Base-by-base conservation (phyloP, 2,797 vertebrate species). In the Gila robusta region DNA sequence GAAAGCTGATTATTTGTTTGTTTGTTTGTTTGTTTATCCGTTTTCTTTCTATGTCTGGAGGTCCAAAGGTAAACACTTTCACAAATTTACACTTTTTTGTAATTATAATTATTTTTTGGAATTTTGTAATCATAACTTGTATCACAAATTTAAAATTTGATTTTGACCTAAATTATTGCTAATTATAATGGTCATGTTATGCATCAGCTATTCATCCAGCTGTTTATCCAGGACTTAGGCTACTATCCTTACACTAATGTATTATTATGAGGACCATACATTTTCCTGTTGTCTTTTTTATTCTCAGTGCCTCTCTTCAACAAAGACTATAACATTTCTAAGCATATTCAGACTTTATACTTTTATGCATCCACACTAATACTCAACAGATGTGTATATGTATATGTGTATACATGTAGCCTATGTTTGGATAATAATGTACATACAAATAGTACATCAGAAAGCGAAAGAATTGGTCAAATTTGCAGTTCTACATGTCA, bases 1-100 rank as follows among this genome's bases (percentile, higher is more conserved):
- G 77, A 86, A 35, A 66, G 39, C 72, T 83, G 28, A 14, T 80
- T 86, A 47, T 83, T 87, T 86, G 83, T 88, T 89, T 86, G 76
- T 82, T 81, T 70, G 37, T 79, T 47, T 47, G 44, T 84, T 81
- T 81, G 37, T 84, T 78, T 87, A 41, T 39, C 69, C 52, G 41
- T 77, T 82, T 67, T 70, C 7, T 74, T 79, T 28, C 2, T 7
- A 1, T 44, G 41, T 71, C 39, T 54, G 5, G 79, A 54, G 19
- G 41, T 59, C 41, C 59, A 14, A 41, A 16, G 26, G 47, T 54
- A 79, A 49, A 59, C 8, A 12, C 44, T 44, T 44, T 44, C 11
- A 79, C 4, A 41, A 37, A 77, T 12, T 6, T 2, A 19, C 23
- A 2, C 17, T n/a, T 16, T 26, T 26, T 44, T 44, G 6, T 7